These are phyloP conservation scores for Nipponia nippon DNA, from an alignment of 2,113 vertebrate species.

Conservation along the genomic window DNA sequence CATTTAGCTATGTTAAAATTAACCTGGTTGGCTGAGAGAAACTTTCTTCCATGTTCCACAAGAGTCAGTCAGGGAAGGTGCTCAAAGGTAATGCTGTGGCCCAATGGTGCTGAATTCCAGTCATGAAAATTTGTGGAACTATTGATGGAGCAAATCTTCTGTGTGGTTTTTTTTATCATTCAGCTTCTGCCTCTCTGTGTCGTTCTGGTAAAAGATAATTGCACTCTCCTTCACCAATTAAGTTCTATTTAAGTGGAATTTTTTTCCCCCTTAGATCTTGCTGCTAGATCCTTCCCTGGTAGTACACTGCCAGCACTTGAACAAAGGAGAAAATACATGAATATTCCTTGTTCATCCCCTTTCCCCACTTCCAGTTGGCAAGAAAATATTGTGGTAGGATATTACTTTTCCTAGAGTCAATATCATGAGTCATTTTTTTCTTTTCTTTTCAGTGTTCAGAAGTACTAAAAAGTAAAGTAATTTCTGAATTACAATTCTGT, in stretches of 20 bases:
- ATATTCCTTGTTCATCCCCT: neutral
- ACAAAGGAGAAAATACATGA: neutral
- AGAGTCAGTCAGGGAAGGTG: neutral
- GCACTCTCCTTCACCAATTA: neutral
- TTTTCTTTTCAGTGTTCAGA: neutral
- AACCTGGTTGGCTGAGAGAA: neutral
- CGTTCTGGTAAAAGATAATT: neutral
- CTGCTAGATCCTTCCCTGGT: neutral
- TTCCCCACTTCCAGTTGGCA: neutral
- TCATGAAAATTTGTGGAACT: neutral
- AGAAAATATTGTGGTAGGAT: neutral
- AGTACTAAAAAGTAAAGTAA: neutral
- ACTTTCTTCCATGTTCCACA: neutral
- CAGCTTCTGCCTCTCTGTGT: neutral
- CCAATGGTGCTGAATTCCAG: neutral
- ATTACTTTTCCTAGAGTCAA: neutral
- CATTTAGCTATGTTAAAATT: neutral
- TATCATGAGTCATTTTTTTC: neutral
- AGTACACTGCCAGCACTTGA: neutral
- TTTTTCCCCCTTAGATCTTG: neutral
- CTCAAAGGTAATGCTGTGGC: neutral
- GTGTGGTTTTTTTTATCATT: accelerated
- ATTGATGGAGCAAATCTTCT: neutral
- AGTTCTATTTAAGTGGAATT: neutral
- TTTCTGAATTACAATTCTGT: neutral